Evolutionary conservation across 2,888 invertebrate genomes (phyloP), one percentile per base, ranked within the genome.

Genomic region (Meganola albula): DNA sequence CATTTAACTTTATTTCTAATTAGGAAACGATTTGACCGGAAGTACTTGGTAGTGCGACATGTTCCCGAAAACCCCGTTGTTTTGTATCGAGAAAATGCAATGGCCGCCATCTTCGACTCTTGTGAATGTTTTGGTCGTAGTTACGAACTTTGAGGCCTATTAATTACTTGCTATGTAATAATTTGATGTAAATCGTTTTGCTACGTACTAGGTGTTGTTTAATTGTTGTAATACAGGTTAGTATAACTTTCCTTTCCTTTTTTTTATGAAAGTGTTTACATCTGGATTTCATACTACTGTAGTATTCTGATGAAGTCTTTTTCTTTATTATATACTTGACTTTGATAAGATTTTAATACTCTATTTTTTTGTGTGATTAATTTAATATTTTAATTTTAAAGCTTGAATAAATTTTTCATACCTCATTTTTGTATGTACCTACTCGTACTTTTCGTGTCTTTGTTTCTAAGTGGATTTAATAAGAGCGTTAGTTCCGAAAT

Each of bases 81-180:
- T 91, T 92, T 92, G 92, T 91, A 92, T 91, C 91, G 89, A 88
- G 90, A 89, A 89, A 90, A 90, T 84, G 90, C 88, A 91, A 92
- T 92, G 91, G 92, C 92, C 91, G 92, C 92, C 92, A 92, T 92
- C 91, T 92, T 92, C 91, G 90, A 91, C 88, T 91, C 90, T 90
- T 89, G 90, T 90, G 90, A 90, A 91, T 91, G 91, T 91, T 91
- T 91, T 91, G 89, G 88, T 85, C 85, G 83, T 83, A 85, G 82
- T 84, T 83, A 69, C 74, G 63, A 53, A 79, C 71, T 83, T 76
- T 84, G 71, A 82, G 69, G 74, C 66, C 56, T 74, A 67, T 75
- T 77, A 76, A 66, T 40, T 61, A 58, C 62, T 73, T 85, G 79
- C 63, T 80, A 83, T 84, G 82, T 67, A 72, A 78, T 78, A 83